A percentile compares a stretch with the other conserved stretches of the same genome.
Conservation (phyloP, 1,140 invertebrate genomes). For the Macrocentrus cingulum region DNA sequence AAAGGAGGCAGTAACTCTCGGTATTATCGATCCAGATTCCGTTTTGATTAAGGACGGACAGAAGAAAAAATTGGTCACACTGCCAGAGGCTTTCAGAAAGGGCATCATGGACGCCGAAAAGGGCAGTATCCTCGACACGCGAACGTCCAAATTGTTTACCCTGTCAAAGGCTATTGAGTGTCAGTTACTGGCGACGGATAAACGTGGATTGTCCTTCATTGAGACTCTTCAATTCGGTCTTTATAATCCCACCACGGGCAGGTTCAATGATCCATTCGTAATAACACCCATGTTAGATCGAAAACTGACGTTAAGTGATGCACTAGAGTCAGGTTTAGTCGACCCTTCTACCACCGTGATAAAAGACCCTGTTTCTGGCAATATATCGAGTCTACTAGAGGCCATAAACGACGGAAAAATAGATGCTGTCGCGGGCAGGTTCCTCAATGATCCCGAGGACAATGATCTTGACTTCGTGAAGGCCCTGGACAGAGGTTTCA, state of each 20-base stretch:
- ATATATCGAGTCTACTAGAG: conserved; percentile 74
- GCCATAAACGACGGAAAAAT: conserved; percentile 77
- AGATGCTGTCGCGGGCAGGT: conserved; percentile 72
- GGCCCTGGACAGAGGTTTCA: conserved; percentile 82
- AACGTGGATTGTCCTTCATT: conserved; percentile 75
- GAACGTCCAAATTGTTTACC: conserved; percentile 77
- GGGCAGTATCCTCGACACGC: conserved; percentile 78
- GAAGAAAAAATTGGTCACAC: conserved; percentile 77
- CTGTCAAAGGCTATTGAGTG: conserved; percentile 74
- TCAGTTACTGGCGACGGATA: conserved; percentile 75
- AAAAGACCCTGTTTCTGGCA: conserved; percentile 75
- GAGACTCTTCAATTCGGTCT: conserved; percentile 81
- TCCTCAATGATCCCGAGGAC: conserved; percentile 67
- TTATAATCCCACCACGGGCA: conserved; percentile 78
- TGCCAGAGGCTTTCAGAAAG: conserved; percentile 82
- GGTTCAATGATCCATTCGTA: conserved; percentile 78
- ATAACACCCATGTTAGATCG: conserved; percentile 67
- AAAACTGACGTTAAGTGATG: conserved; percentile 74
- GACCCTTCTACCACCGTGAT: conserved; percentile 83
- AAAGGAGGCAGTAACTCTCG: conserved; percentile 79
- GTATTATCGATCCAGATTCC: conserved; percentile 84
- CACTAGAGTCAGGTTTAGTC: conserved; percentile 75
- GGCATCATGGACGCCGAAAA: conserved; percentile 87
- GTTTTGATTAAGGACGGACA: conserved; percentile 85
- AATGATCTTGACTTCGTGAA: conserved; percentile 79